Conservation (phyloP, 2,888 invertebrate genomes). For the Pandemis corylana region DNA sequence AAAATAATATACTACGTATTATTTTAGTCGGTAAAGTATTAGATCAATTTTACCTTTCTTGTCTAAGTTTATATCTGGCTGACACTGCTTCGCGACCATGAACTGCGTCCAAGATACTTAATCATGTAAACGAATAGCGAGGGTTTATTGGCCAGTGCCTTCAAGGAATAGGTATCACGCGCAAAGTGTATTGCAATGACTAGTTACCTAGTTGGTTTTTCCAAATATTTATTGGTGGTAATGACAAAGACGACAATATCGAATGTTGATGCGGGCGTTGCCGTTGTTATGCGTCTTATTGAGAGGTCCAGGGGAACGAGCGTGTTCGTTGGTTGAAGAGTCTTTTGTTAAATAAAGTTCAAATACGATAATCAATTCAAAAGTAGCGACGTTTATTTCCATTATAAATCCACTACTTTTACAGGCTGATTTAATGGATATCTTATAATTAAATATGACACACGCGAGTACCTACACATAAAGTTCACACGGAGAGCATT, state of each 20-base stretch:
- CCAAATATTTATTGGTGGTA: conserved; percentile 24
- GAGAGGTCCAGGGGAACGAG: too few species aligned
- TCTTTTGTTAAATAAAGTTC: too few species aligned
- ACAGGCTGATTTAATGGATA: too few species aligned
- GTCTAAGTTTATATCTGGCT: neutral
- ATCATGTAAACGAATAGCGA: neutral
- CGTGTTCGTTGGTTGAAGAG: too few species aligned
- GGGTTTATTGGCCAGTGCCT: conserved; percentile 14
- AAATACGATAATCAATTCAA: too few species aligned
- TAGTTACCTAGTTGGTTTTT: conserved; percentile 17
- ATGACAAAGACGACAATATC: conserved; percentile 11
- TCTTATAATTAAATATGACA: too few species aligned
- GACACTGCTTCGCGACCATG: conserved; percentile 8
- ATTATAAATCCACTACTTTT: too few species aligned
- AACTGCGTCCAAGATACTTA: conserved; percentile 1
- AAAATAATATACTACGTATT: neutral
- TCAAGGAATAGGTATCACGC: neutral
- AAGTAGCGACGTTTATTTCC: too few species aligned
- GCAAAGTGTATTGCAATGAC: conserved; percentile 14
- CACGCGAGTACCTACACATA: too few species aligned
- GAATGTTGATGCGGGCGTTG: conserved; percentile 34
- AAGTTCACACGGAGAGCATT: too few species aligned
- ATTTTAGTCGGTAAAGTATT: conserved; percentile 5
- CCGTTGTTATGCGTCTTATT: neutral
- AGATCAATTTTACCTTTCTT: conserved; percentile 3